Percentiles rank a stretch among this genome's conserved stretches.
phyloP scores from a whole-genome alignment of 2,888 invertebrate genomes.

The Agrochola macilenta region DNA sequence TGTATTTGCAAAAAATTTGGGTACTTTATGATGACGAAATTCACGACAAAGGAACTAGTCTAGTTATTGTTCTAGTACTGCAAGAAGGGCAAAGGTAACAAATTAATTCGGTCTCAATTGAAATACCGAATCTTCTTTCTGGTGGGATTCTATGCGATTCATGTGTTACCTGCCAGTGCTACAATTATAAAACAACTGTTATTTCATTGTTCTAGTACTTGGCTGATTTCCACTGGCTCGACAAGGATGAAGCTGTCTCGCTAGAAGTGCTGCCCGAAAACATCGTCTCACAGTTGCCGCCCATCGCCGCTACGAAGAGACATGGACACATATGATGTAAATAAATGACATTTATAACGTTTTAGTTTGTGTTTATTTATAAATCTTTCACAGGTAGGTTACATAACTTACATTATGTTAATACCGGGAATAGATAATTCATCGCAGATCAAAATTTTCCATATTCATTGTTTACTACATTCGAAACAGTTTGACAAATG shows the following conservation, averaged over 20 bases:
- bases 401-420: not conserved
- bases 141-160: too few species aligned
- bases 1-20: not conserved
- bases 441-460: not conserved
- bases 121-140: too few species aligned
- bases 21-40: not conserved
- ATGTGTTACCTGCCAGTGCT: too few species aligned
- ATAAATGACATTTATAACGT: conserved; percentile 44
- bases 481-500: not conserved
- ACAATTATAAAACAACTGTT: not conserved
- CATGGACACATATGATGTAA: conserved; percentile 65
- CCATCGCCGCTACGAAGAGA: conserved; percentile 88
- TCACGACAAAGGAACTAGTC: not conserved
- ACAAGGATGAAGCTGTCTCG: conserved; percentile 93
- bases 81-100: not conserved
- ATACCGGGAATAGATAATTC: not conserved
- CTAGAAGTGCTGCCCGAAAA: conserved; percentile 94
- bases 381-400: not conserved
- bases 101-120: too few species aligned
- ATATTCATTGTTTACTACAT: not conserved
- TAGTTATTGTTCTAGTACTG: too few species aligned
- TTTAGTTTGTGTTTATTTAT: conserved; percentile 37
- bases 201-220: conserved; percentile 91
- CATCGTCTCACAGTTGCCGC: conserved; percentile 93
- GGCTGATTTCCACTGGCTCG: conserved; percentile 93